These are phyloP conservation scores for Polyommatus icarus DNA, from an alignment of 2,888 invertebrate genomes.

Conservation along the genomic window DNA sequence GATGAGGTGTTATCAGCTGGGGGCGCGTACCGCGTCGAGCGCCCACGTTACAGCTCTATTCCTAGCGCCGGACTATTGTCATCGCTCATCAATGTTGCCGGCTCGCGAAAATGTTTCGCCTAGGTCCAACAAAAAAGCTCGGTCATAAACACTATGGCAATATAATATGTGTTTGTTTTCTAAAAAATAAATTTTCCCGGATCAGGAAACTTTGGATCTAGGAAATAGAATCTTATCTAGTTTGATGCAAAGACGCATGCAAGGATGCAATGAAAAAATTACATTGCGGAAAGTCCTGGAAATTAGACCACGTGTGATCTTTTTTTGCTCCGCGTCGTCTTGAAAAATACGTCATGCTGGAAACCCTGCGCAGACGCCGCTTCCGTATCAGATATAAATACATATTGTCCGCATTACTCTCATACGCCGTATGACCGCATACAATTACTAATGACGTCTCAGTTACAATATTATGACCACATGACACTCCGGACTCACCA, in stretches of 20 bases:
- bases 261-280: background rate
- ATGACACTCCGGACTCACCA: background rate
- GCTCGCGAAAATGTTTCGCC: background rate
- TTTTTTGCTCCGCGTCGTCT: background rate
- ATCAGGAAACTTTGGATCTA: too few relatives aligned
- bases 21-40: background rate
- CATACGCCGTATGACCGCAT: background rate
- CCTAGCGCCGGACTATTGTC: conserved; percentile 9
- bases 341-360: background rate
- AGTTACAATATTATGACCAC: background rate
- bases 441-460: background rate
- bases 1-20: conserved; percentile 12
- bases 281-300: background rate
- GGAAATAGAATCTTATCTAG: too few relatives aligned
- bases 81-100: background rate
- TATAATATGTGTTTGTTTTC: background rate
- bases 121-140: background rate
- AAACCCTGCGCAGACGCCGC: background rate
- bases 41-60: conserved; percentile 10
- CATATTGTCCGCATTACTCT: conserved; percentile 2
- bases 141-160: background rate
- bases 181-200: too few relatives aligned
- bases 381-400: conserved; percentile 6
- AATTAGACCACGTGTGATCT: background rate
- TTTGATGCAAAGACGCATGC: too few relatives aligned